Evolutionary conservation across 2,797 vertebrate genomes (phyloP).

Genomic region (Sphaeramia orbicularis): DNA sequence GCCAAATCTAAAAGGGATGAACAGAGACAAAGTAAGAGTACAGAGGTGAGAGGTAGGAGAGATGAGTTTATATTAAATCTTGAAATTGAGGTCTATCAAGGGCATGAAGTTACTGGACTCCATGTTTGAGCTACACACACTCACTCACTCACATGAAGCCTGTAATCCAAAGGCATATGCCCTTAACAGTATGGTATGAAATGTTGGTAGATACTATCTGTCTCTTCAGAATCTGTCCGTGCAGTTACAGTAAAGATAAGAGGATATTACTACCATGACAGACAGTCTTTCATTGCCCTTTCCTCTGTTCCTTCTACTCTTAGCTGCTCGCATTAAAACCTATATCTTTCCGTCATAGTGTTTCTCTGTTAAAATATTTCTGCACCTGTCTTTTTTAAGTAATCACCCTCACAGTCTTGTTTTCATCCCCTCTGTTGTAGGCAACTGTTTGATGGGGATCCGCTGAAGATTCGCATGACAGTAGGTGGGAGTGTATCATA

Average conservation of each 20-base stretch:
- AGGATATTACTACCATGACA: slow-evolving; percentile 13
- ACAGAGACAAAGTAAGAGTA: slow-evolving; percentile 13
- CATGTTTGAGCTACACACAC: background rate
- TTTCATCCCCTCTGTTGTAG: slow-evolving; percentile 1
- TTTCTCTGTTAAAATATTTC: background rate
- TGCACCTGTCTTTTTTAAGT: background rate
- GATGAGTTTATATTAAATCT: slow-evolving; percentile 33
- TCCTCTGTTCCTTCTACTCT: slow-evolving; percentile 1
- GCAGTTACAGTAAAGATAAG: slow-evolving; percentile 34
- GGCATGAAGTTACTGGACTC: slow-evolving; percentile 31
- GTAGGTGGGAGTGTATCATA: slow-evolving; percentile 33
- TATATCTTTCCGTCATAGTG: background rate
- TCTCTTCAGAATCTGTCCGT: slow-evolving; percentile 38
- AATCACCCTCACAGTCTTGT: background rate
- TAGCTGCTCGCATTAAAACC: background rate
- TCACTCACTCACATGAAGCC: background rate
- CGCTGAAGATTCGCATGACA: background rate
- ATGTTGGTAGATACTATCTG: slow-evolving; percentile 25
- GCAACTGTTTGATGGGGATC: slow-evolving; percentile 12
- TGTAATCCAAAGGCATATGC: slow-evolving; percentile 40
- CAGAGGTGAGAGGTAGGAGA: slow-evolving; percentile 1
- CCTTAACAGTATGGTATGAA: slow-evolving; percentile 23
- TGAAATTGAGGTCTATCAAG: slow-evolving; percentile 21
- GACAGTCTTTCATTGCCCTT: slow-evolving; percentile 9
- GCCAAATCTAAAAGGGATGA: slow-evolving; percentile 25